Evolutionary conservation across 1,140 invertebrate species (phyloP).

Genomic region (Drosophila dunni): DNA sequence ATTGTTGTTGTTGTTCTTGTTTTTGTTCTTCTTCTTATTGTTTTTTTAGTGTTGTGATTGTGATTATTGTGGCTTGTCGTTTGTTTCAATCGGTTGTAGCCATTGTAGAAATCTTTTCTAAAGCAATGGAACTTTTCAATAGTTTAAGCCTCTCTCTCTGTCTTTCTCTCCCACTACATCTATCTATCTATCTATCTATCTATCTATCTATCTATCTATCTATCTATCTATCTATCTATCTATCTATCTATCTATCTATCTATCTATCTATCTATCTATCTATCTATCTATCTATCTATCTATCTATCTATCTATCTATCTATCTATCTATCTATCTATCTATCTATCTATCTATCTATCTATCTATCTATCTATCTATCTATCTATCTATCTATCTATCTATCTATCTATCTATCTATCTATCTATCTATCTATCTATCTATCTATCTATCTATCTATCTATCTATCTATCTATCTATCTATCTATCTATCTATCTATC

Average conservation of each 20-base stretch:
- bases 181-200: no score
- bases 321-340: neutral
- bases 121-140: neutral
- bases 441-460: neutral
- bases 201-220: no score
- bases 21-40: constrained; percentile 3
- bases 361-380: neutral
- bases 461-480: neutral
- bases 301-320: neutral
- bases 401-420: neutral
- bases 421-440: neutral
- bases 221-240: neutral
- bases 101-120: neutral
- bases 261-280: neutral
- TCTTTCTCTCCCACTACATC: neutral
- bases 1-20: constrained; percentile 7
- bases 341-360: neutral
- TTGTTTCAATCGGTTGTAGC: neutral
- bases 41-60: neutral
- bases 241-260: neutral
- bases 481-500: neutral
- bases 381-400: neutral
- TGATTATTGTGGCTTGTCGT: neutral
- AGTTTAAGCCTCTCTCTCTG: neutral
- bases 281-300: neutral